A percentile compares a stretch with the other conserved stretches of the same genome.
Evolutionary conservation across 2,888 invertebrate species (phyloP).

Genomic region (Perizoma flavofasciatum): DNA sequence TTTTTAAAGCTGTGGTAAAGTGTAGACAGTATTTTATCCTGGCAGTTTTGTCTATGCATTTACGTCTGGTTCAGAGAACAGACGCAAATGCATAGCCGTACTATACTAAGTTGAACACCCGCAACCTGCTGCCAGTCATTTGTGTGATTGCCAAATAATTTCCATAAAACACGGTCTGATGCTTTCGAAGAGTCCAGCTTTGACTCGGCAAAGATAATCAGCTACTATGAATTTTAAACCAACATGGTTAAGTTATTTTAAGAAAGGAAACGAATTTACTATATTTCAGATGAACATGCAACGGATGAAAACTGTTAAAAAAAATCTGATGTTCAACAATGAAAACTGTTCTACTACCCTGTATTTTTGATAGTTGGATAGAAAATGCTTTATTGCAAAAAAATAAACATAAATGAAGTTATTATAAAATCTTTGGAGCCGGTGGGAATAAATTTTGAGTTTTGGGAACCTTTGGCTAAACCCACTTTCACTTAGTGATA

Average conservation of each 20-base stretch:
- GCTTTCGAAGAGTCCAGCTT: conserved; percentile 47
- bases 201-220: conserved; percentile 48
- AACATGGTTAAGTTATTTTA: conserved; percentile 14
- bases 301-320: conserved; percentile 45
- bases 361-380: no score
- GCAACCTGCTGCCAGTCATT: conserved; percentile 45
- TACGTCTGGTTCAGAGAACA: conserved; percentile 29
- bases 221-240: conserved; percentile 21
- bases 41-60: background rate
- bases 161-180: conserved; percentile 51
- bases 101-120: conserved; percentile 37
- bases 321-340: conserved; percentile 56
- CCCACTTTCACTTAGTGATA: background rate
- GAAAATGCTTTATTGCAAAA: no score
- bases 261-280: background rate
- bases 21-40: no score
- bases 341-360: no score
- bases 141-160: conserved; percentile 56
- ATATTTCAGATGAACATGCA: conserved; percentile 33
- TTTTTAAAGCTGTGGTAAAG: no score
- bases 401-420: no score
- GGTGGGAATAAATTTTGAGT: no score
- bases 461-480: conserved; percentile 30
- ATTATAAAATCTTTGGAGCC: no score
- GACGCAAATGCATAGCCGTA: no score